These are phyloP conservation scores for Ammodramus savannarum DNA, from an alignment of 2,113 vertebrate species.

Conservation along the genomic window DNA sequence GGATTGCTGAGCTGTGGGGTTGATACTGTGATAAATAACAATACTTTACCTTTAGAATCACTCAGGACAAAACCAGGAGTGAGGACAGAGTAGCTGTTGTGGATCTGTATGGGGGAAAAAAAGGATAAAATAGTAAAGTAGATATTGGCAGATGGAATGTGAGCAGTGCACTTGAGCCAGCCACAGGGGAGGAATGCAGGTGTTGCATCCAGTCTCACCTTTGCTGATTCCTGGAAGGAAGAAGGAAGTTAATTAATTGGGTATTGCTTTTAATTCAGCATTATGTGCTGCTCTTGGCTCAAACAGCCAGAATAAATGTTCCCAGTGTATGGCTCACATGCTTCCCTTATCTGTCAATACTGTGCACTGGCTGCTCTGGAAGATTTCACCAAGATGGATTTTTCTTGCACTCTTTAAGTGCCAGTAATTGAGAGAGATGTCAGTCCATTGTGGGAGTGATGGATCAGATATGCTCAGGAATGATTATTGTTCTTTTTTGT, in stretches of 20 bases:
- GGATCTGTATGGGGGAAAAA: fast-evolving
- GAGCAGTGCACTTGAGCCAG: neutral
- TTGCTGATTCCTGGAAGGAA: neutral
- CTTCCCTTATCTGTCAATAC: neutral
- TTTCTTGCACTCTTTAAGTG: neutral
- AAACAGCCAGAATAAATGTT: neutral
- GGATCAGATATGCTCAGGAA: neutral
- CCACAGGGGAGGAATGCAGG: neutral
- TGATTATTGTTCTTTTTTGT: neutral
- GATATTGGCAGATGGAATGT: neutral
- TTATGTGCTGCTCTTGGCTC: neutral
- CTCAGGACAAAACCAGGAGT: neutral
- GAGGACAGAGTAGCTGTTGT: neutral
- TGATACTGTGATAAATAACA: too few species aligned
- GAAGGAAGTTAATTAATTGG: neutral
- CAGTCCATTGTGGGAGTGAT: neutral
- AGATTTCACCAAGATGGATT: neutral
- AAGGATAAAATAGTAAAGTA: neutral
- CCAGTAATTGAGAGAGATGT: neutral
- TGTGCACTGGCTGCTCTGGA: neutral
- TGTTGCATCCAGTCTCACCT: neutral
- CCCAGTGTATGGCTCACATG: neutral
- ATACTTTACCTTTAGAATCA: neutral
- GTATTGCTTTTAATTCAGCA: neutral
- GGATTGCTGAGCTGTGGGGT: neutral